Percentiles rank a stretch among this genome's conserved stretches.
Conservation (phyloP, 1,140 invertebrate species). For the Drosophila saltans region DNA sequence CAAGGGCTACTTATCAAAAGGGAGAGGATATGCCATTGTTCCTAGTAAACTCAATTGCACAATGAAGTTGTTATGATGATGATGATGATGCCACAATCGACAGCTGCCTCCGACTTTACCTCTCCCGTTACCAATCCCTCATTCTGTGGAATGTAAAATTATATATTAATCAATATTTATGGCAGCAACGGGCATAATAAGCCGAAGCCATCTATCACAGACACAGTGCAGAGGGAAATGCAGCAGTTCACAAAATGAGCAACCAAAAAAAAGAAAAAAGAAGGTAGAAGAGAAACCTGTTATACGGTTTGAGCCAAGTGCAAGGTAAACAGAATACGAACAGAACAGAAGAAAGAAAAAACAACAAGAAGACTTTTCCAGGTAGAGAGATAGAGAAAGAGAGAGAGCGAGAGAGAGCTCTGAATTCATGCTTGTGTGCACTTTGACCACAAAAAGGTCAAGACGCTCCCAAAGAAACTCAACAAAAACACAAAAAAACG, state of each 20-base stretch:
- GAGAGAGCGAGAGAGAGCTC: conserved; percentile 3
- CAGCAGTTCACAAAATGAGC: conserved; percentile 8
- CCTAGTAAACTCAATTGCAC: conserved; percentile 52
- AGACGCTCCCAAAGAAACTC: conserved; percentile 62
- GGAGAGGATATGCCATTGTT: conserved; percentile 36
- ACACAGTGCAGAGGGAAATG: conserved; percentile 19
- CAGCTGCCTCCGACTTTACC: conserved; percentile 49
- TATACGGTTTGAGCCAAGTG: conserved; percentile 52
- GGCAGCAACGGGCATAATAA: conserved; percentile 47
- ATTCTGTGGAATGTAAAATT: conserved; percentile 65
- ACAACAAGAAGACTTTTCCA: conserved; percentile 34
- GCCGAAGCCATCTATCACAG: conserved; percentile 64
- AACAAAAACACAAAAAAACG: conserved; percentile 15
- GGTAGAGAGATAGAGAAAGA: conserved; percentile 19
- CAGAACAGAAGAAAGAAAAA: no score
- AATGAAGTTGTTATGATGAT: conserved; percentile 77
- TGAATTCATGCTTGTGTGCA: conserved; percentile 78
- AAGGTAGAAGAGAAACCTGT: conserved; percentile 59
- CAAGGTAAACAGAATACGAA: conserved; percentile 41
- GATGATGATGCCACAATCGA: conserved; percentile 47
- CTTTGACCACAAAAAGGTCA: conserved; percentile 81
- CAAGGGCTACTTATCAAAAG: conserved; percentile 45
- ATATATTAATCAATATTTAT: conserved; percentile 82
- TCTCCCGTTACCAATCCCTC: neutral
- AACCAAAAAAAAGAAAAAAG: conserved; percentile 41